Evolutionary conservation across 2,113 vertebrate species (phyloP).

Genomic region (Pao palembangensis): DNA sequence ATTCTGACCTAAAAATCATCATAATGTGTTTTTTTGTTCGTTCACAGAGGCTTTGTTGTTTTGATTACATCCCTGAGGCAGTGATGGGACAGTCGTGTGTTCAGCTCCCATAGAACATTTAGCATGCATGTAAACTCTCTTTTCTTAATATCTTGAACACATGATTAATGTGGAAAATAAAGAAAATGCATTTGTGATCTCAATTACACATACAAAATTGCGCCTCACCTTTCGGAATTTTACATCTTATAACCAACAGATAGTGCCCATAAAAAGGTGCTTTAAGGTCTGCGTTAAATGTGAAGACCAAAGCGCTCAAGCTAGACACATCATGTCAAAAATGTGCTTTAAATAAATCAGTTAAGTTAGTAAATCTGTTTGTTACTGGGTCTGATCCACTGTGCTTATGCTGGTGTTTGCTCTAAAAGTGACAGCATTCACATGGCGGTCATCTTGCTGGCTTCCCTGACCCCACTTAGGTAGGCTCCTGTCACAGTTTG

Average conservation of each 20-base stretch:
- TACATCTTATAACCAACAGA: slow-evolving; percentile 7
- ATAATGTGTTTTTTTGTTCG: not conserved
- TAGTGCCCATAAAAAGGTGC: not conserved
- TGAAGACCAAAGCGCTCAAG: not conserved
- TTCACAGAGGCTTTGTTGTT: slow-evolving; percentile 10
- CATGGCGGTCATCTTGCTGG: slow-evolving; percentile 93
- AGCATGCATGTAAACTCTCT: not conserved
- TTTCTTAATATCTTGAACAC: too few species aligned
- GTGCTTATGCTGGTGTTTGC: slow-evolving; percentile 53
- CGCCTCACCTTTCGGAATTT: not conserved
- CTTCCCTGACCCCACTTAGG: slow-evolving; percentile 94
- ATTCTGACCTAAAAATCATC: too few species aligned
- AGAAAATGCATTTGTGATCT: not conserved
- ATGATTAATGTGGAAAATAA: too few species aligned
- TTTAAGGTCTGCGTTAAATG: slow-evolving; percentile 2
- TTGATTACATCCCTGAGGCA: slow-evolving; percentile 64
- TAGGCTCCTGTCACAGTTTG: slow-evolving; percentile 97
- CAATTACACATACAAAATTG: not conserved
- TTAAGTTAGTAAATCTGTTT: not conserved
- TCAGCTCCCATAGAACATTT: not conserved
- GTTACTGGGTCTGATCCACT: slow-evolving; percentile 19
- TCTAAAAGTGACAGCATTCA: slow-evolving; percentile 56
- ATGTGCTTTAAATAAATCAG: slow-evolving; percentile 1
- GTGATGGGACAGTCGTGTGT: slow-evolving; percentile 11
- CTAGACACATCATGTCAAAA: too few species aligned